phyloP scores from a whole-genome alignment of 2,113 vertebrate species.

The Seriola rivoliana region DNA sequence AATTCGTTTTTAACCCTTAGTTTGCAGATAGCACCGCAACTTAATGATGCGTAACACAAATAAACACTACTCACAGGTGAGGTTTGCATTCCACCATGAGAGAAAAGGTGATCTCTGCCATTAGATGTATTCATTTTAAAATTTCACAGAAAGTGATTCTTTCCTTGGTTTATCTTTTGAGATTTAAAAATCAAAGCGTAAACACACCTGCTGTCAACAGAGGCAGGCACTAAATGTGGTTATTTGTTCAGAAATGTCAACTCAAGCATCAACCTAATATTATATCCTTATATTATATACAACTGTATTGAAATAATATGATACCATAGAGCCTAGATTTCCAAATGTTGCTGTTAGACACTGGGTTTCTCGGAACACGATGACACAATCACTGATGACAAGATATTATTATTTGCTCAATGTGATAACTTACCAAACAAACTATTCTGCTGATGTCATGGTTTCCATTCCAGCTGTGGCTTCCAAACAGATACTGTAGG shows the following conservation, averaged over 20 bases:
- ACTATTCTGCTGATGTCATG: conserved; percentile 14
- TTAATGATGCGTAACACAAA: not conserved
- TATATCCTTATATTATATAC: not conserved
- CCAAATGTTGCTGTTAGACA: not conserved
- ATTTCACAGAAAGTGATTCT: not conserved
- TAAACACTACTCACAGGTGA: no score
- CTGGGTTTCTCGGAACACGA: conserved; percentile 45
- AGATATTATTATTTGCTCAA: conserved; percentile 46
- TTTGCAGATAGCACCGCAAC: not conserved
- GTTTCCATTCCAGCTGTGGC: conserved; percentile 37
- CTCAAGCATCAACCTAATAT: not conserved
- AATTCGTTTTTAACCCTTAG: no score
- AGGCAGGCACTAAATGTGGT: not conserved
- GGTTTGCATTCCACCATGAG: not conserved
- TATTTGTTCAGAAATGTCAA: not conserved
- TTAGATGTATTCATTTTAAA: not conserved
- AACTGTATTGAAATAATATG: not conserved
- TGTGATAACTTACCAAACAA: conserved; percentile 47
- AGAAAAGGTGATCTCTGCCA: not conserved
- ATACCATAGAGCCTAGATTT: conserved; percentile 12
- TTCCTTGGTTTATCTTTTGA: not conserved
- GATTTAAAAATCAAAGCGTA: not conserved
- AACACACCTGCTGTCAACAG: conserved; percentile 2
- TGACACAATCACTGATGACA: conserved; percentile 48
- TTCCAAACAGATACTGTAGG: not conserved